phyloP scores from a whole-genome alignment of 2,797 vertebrate species.

The Myripristis murdjan region DNA sequence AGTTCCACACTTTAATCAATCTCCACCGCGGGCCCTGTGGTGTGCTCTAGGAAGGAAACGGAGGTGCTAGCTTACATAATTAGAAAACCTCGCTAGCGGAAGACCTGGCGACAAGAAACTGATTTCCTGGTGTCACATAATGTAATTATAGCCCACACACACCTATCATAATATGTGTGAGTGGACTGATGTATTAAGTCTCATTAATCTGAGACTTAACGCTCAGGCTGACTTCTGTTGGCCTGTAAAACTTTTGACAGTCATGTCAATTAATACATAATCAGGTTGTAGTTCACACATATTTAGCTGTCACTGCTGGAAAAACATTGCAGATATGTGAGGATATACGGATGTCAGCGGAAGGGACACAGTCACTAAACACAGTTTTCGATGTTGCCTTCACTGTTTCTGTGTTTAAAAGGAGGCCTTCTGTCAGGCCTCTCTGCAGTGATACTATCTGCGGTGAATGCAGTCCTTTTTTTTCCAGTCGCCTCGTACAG shows the following conservation, averaged over 20 bases:
- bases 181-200: constrained; percentile 53
- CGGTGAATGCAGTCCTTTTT: constrained; percentile 25
- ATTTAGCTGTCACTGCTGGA: constrained; percentile 1
- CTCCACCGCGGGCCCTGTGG: constrained; percentile 61
- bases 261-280: constrained; percentile 26
- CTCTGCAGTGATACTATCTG: constrained; percentile 1
- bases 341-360: constrained; percentile 13
- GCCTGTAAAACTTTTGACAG: constrained; percentile 37
- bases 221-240: constrained; percentile 13
- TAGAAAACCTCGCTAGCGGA: constrained; percentile 67
- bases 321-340: not conserved
- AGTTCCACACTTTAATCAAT: constrained; percentile 74
- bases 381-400: constrained; percentile 32
- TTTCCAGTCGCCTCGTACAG: constrained; percentile 17
- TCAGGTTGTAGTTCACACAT: constrained; percentile 18
- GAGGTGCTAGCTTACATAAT: constrained; percentile 73
- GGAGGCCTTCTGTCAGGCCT: constrained; percentile 20
- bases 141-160: constrained; percentile 67
- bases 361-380: constrained; percentile 13
- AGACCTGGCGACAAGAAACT: constrained; percentile 69
- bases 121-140: constrained; percentile 74
- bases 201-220: constrained; percentile 48
- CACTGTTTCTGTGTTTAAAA: constrained; percentile 25
- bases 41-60: constrained; percentile 49
- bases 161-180: constrained; percentile 52